A percentile compares a stretch with the other conserved stretches of the same genome.
These are phyloP conservation scores for Temnothorax unifasciatus DNA, from an alignment of 2,888 invertebrate species.

Conservation along the genomic window DNA sequence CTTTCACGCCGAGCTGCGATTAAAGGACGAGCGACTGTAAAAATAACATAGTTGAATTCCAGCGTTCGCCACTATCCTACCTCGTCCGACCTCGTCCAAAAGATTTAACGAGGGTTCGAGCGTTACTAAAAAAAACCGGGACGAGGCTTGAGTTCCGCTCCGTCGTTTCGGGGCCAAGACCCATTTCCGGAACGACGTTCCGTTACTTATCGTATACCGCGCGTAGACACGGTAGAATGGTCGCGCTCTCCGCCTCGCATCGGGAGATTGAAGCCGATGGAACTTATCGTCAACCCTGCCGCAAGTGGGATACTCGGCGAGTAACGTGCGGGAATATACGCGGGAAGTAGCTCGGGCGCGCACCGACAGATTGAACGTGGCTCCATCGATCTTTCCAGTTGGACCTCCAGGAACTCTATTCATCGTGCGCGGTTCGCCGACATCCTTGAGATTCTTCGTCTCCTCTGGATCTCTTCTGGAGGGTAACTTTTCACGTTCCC, in stretches of 20 bases:
- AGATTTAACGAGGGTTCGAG: constrained; percentile 12
- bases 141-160: neutral
- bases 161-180: neutral
- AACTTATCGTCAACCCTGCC: constrained; percentile 50
- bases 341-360: constrained; percentile 42
- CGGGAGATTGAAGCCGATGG: constrained; percentile 65
- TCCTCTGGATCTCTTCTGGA: neutral
- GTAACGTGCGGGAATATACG: constrained; percentile 35
- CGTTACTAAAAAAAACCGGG: neutral
- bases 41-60: constrained; percentile 25
- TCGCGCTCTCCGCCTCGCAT: constrained; percentile 16
- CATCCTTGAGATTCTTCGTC: constrained; percentile 58
- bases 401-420: constrained; percentile 69
- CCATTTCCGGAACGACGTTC: constrained; percentile 36
- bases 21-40: constrained; percentile 34
- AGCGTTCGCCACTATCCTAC: neutral
- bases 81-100: neutral
- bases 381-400: constrained; percentile 73
- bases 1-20: constrained; percentile 24
- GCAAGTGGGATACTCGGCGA: constrained; percentile 10
- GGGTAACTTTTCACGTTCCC: constrained; percentile 44
- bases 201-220: constrained; percentile 37
- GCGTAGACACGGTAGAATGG: neutral
- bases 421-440: constrained; percentile 56
- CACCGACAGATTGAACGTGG: constrained; percentile 73